Evolutionary conservation across 2,113 vertebrate species (phyloP), one percentile per base, ranked within the genome.

Genomic region (Malurus alboscapulatus): DNA sequence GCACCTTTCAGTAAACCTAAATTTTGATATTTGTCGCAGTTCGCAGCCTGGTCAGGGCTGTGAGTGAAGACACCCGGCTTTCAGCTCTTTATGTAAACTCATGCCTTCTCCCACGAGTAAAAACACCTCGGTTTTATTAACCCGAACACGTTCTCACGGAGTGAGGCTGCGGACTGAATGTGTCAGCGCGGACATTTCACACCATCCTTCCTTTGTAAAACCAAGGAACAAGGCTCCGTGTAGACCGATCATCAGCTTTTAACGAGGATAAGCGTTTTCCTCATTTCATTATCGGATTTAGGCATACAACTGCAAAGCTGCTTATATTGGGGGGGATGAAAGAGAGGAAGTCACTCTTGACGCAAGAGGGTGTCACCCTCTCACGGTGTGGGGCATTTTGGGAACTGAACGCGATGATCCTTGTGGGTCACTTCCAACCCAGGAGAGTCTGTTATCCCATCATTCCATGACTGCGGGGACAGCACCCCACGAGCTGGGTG

Each of bases 401-500:
- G 19, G 45, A 38, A 55, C 14, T 18, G 58, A n/a, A 9, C 9
- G 10, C n/a, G 18, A 24, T 9, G 53, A 4, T 8, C 17, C 47
- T 7, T 26, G 17, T 0, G 14, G 20, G 5, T 40, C 38, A 27
- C 54, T 34, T n/a, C 45, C 69, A 40, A 0, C 8, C 20, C 24
- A 5, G 45, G n/a, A 38, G 4, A 47, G 0, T 10, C 38, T 14
- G 7, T 3, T 22, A 32, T 18, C 27, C 50, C 22, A 8, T 30
- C 30, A 22, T 5, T 45, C 18, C 61, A 2, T 1, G 8, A 20
- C 32, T 4, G 6, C 27, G 11, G 2, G 21, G 6, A 44, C 17
- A 21, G 6, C 38, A 7, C 18, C 15, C 4, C 0, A 1, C 1
- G 0, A 4, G 3, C 1, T 0, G 11, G 1, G 0, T 0, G 8